Conservation (phyloP, 2,888 invertebrate species). For the Myathropa florea region DNA sequence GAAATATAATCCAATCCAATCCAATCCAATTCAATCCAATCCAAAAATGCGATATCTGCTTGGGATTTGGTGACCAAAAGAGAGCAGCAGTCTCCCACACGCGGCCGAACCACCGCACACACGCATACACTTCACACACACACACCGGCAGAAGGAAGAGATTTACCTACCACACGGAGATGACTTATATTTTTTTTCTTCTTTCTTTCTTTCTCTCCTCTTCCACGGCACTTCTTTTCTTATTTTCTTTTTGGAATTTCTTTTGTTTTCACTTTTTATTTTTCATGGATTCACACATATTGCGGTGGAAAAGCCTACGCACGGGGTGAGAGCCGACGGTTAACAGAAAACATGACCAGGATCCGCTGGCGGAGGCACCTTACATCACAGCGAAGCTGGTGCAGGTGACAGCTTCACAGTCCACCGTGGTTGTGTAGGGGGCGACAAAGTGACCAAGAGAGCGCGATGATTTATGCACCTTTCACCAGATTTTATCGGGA, state of each 20-base stretch:
- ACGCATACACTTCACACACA: constrained; percentile 15
- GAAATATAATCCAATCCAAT: constrained; percentile 47
- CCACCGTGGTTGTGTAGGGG: neutral
- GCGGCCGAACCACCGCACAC: neutral
- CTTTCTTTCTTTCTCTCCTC: constrained; percentile 14
- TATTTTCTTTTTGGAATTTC: constrained; percentile 12
- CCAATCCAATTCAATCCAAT: constrained; percentile 26
- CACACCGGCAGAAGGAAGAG: constrained; percentile 46
- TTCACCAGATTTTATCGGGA: constrained; percentile 28
- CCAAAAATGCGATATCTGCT: neutral
- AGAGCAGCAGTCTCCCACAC: constrained; percentile 20
- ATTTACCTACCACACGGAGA: constrained; percentile 16
- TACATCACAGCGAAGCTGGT: constrained; percentile 60
- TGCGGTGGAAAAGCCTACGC: neutral
- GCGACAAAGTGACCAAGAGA: neutral
- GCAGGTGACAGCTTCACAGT: constrained; percentile 45
- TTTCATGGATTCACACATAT: constrained; percentile 16
- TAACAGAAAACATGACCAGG: constrained; percentile 22
- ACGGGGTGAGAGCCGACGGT: neutral
- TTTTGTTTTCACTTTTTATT: constrained; percentile 40
- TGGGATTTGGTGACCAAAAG: constrained; percentile 5
- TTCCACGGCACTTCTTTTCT: constrained; percentile 17
- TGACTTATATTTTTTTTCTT: constrained; percentile 4
- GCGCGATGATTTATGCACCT: constrained; percentile 31
- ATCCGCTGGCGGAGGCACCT: constrained; percentile 39